A percentile compares a stretch with the other conserved stretches of the same genome.
Conservation (phyloP, 2,797 vertebrate species). For the Danio kyathit region DNA sequence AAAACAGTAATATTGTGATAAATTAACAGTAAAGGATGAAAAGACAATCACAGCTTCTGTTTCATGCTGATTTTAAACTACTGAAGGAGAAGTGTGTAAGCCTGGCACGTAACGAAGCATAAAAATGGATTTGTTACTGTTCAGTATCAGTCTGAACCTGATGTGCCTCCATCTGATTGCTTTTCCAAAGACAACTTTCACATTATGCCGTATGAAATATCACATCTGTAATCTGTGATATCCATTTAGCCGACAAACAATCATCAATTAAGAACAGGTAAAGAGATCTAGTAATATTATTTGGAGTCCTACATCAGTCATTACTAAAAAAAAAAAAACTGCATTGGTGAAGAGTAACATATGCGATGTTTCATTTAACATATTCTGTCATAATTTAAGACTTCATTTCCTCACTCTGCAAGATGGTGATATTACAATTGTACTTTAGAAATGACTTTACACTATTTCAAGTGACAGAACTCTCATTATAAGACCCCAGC, state of each 20-base stretch:
- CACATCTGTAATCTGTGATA: neutral
- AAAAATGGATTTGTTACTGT: neutral
- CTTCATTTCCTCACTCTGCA: neutral
- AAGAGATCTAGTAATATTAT: neutral
- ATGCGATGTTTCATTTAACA: neutral
- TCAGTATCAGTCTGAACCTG: neutral
- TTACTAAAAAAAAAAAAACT: neutral
- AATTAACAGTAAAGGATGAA: neutral
- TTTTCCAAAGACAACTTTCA: neutral
- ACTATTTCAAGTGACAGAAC: neutral
- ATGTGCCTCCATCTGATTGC: neutral
- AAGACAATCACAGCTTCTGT: too few relatives aligned
- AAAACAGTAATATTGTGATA: too few relatives aligned
- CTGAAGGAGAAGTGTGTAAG: neutral
- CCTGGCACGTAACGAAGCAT: too few relatives aligned
- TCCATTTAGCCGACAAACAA: neutral
- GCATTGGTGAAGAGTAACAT: neutral
- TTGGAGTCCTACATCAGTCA: neutral
- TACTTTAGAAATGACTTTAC: neutral
- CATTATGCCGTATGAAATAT: neutral
- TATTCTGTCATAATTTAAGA: neutral
- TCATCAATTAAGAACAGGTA: neutral
- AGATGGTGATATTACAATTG: neutral
- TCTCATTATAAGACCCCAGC: conserved; percentile 19
- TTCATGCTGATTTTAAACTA: too few relatives aligned